These are phyloP conservation scores for Gambusia affinis DNA, from an alignment of 2,113 vertebrate genomes.

Conservation along the genomic window DNA sequence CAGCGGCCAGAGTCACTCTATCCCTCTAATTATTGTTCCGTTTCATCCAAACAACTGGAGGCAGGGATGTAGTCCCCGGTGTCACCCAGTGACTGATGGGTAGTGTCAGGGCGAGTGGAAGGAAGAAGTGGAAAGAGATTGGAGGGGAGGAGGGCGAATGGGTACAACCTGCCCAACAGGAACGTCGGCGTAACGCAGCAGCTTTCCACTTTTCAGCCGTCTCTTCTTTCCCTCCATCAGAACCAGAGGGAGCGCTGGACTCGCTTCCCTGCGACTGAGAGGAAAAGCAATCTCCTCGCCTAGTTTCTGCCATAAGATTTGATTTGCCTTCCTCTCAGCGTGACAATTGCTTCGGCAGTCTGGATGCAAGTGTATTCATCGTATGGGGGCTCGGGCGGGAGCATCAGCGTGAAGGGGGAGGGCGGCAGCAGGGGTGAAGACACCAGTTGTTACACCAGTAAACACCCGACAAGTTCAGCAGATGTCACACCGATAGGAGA, in stretches of 20 bases:
- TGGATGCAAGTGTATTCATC: slow-evolving; percentile 78
- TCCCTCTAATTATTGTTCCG: slow-evolving; percentile 76
- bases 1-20: slow-evolving; percentile 73
- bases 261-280: slow-evolving; percentile 63
- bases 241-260: slow-evolving; percentile 51
- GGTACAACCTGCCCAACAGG: slow-evolving; percentile 64
- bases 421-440: slow-evolving; percentile 42
- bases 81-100: slow-evolving; percentile 66
- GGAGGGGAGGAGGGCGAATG: slow-evolving; percentile 57
- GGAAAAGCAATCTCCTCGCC: slow-evolving; percentile 82
- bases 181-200: slow-evolving; percentile 43
- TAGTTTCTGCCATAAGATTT: slow-evolving; percentile 79
- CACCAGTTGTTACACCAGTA: slow-evolving; percentile 73
- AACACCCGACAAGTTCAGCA: slow-evolving; percentile 73
- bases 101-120: slow-evolving; percentile 56
- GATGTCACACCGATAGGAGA: slow-evolving; percentile 71
- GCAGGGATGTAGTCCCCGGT: slow-evolving; percentile 58
- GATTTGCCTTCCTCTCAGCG: slow-evolving; percentile 81
- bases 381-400: slow-evolving; percentile 62
- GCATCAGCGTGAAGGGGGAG: slow-evolving; percentile 40
- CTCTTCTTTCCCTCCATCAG: slow-evolving; percentile 55
- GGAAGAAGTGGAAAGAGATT: slow-evolving; percentile 39
- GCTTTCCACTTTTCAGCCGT: slow-evolving; percentile 57
- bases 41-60: slow-evolving; percentile 71
- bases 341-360: slow-evolving; percentile 79